Base-by-base conservation (phyloP, 1,140 invertebrate species). In the Bacillus rossius region DNA sequence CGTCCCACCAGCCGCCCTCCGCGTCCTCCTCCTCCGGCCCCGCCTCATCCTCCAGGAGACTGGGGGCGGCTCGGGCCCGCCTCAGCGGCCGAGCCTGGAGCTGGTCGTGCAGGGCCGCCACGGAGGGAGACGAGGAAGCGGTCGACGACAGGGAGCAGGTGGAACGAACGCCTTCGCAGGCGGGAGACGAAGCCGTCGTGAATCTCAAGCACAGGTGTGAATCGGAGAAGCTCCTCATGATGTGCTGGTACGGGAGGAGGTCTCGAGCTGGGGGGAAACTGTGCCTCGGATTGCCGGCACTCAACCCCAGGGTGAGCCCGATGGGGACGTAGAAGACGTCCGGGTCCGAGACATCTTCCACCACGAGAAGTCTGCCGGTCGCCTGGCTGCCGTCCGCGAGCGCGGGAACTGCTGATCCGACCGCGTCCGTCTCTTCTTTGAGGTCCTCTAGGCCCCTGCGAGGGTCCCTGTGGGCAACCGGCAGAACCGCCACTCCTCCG, bases 201-300 rank as follows among this genome's bases (percentile, higher is more conserved):
- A 87, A 73, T 69, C 85, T 86, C 10, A 87, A 75, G 67, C 83
- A 86, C 2, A 87, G 73, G 66, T 87, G 84, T 22, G 84, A 87
- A 68, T 88, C 84, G 8, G 84, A 85, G 67, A 86, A 86, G 69
- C 84, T 86, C 62, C 84, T 73, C 69, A 86, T 85, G 25, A 86
- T 81, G 63, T 86, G 84, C 69, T 86, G 84, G 70, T 84, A 86
- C 8, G 84, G 82, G n/a, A 84, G 68, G 17, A 85, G 73, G 29
- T 83, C 82, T 8, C 45, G 50, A 47, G 79, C 78, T 2, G 84
- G 84, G 5, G 85, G 85, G 69, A 82, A 88, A 72, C 84, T 87
- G 71, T 86, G 85, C 62, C 84, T 77, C 37, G 82, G 81, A 61
- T 82, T 81, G 13, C 45, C 61, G 17, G 57, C 50, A 53, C 59